A percentile compares a stretch with the other conserved stretches of the same genome.
phyloP scores from a whole-genome alignment of 2,113 vertebrate genomes.

The Telmatochromis sp. region DNA sequence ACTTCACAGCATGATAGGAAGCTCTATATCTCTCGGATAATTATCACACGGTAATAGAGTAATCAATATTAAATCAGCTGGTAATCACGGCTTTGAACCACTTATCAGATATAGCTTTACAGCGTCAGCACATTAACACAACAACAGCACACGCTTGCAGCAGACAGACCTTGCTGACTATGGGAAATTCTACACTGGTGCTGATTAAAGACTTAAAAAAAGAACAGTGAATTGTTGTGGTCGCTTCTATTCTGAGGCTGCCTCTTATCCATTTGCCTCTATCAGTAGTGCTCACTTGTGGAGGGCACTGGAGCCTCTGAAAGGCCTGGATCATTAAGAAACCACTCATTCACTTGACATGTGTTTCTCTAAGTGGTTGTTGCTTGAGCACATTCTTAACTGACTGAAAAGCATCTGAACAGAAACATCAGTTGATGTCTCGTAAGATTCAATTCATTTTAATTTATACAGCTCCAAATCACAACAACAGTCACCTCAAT shows the following conservation, averaged over 20 bases:
- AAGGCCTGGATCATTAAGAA: neutral
- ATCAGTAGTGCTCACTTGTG: conserved; percentile 14
- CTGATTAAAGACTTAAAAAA: neutral
- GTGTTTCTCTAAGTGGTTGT: neutral
- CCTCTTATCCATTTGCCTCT: conserved; percentile 19
- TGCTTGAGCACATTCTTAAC: neutral
- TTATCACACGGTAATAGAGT: neutral
- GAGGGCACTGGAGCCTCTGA: neutral
- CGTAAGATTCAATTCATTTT: neutral
- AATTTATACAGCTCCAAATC: neutral
- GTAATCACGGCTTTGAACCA: neutral
- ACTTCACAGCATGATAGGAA: neutral
- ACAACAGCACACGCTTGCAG: neutral
- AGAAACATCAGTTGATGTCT: neutral
- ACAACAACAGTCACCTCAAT: neutral
- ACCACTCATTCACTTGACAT: neutral
- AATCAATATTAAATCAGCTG: neutral
- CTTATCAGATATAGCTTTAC: neutral
- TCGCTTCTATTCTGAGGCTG: conserved; percentile 30
- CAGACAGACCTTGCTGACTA: neutral
- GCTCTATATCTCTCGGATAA: neutral
- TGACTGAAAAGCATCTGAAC: neutral
- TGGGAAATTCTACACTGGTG: neutral
- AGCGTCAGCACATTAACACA: neutral
- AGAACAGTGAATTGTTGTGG: conserved; percentile 1